Conservation (phyloP, 2,888 invertebrate genomes). For the Chymomyza procnemis region DNA sequence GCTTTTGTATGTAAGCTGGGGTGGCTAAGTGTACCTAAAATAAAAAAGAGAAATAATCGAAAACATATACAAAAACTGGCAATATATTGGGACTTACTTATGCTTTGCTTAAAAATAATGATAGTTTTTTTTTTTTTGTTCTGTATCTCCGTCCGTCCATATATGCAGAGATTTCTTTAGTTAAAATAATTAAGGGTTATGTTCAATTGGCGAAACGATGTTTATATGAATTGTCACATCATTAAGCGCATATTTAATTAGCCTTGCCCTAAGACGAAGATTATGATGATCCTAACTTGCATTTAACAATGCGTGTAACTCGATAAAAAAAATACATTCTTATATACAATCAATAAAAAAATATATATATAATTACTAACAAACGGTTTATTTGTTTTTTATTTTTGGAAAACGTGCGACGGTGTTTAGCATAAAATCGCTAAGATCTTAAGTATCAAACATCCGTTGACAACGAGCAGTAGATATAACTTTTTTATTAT, state of each 20-base stretch:
- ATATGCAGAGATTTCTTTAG: not conserved
- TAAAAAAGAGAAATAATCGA: not conserved
- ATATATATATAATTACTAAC: not conserved
- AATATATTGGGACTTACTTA: not conserved
- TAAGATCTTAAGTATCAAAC: too few relatives aligned
- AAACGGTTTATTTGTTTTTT: not conserved
- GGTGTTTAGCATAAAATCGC: too few relatives aligned
- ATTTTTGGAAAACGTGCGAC: not conserved
- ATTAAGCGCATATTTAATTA: not conserved
- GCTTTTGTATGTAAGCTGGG: not conserved
- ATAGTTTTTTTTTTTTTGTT: not conserved
- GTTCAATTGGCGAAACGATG: not conserved
- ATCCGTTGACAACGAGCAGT: too few relatives aligned
- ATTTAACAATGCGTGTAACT: not conserved
- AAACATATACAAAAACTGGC: not conserved
- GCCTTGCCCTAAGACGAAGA: too few relatives aligned
- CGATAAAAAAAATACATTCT: not conserved
- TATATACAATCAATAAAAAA: not conserved
- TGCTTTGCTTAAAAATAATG: not conserved
- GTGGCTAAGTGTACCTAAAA: not conserved
- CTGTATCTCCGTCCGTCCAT: not conserved
- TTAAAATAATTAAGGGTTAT: not conserved
- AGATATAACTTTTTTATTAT: too few relatives aligned
- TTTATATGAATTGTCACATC: not conserved
- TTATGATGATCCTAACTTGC: slow-evolving; percentile 1